Conservation (phyloP, 2,113 vertebrate species). For the Lampris incognitus region DNA sequence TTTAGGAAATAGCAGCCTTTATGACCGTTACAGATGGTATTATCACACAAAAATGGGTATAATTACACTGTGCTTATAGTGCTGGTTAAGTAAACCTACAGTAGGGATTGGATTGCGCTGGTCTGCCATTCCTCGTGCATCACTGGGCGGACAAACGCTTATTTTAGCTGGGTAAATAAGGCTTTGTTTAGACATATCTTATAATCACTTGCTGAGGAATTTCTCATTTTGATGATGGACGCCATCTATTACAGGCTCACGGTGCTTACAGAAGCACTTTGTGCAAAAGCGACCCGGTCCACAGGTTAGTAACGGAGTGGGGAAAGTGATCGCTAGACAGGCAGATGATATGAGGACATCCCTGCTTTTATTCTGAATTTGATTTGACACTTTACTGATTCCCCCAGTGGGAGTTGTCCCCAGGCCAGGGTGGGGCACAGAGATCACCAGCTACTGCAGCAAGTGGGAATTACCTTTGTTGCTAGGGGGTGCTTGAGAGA, state of each 20-base stretch:
- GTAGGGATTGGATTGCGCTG: conserved; percentile 54
- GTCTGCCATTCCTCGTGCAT: conserved; percentile 40
- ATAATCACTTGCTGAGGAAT: conserved; percentile 40
- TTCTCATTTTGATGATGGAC: conserved; percentile 43
- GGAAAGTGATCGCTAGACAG: background rate
- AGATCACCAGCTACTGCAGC: too few species aligned
- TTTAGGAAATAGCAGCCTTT: conserved; percentile 48
- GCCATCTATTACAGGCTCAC: conserved; percentile 5
- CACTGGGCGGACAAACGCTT: conserved; percentile 37
- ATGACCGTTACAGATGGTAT: conserved; percentile 63
- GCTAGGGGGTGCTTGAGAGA: too few species aligned
- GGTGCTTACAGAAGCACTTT: background rate
- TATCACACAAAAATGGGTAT: conserved; percentile 68
- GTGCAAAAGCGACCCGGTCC: background rate
- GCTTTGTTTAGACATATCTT: conserved; percentile 43
- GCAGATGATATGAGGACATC: background rate
- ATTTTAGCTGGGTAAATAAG: conserved; percentile 54
- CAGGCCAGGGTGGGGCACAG: too few species aligned
- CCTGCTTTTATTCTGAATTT: background rate
- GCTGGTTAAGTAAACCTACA: conserved; percentile 66
- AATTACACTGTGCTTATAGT: conserved; percentile 62
- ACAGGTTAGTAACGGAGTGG: background rate
- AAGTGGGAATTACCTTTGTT: background rate
- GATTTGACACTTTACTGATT: too few species aligned
- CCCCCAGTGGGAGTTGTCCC: too few species aligned